Evolutionary conservation across 2,797 vertebrate genomes (phyloP), one percentile per base, ranked within the genome.

Genomic region (Tauraco hartlaubi): DNA sequence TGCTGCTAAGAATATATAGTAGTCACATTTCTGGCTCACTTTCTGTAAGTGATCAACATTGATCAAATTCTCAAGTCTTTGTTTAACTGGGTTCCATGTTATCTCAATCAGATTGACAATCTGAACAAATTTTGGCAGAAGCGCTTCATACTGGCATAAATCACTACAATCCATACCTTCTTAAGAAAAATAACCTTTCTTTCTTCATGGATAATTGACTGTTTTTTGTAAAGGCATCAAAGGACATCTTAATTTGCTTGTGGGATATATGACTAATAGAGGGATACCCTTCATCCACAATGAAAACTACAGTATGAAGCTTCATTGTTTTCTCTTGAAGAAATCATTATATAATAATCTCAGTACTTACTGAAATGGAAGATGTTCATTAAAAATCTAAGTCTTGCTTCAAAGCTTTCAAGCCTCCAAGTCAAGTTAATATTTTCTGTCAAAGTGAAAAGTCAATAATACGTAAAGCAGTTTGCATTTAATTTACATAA

Each of bases 251-350:
- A 46, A 94, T 93, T 91, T 92, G 16, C 56, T 91, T 85, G 59
- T 87, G 56, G 41, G 23, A 39, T 82, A 28, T 19, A 28, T 83
- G 88, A 85, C 33, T 92, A 85, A 76, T 56, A 52, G 55, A 88
- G 44, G 51, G 55, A 87, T 95, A 43, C 15, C 25, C 89, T 94
- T 85, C 52, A 87, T 72, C 64, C 75, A 25, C 29, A 74, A 16
- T 85, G 56, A 79, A 76, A 91, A 67, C 51, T 85, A 25, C 39
- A 67, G 41, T 29, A 44, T 71, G 64, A 92, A 39, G 71, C 26
- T 77, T 79, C 61, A 91, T 82, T 89, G 44, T 93, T 81, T 87
- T 95, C 68, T 93, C 63, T 85, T 77, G 71, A 92, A 95, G 55
- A 90, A 86, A 66, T 84, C 1, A 0, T 87, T 79, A 74, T 31